Evolutionary conservation across 2,113 vertebrate species (phyloP), one percentile per base, ranked within the genome.

Genomic region (Fregata magnificens): DNA sequence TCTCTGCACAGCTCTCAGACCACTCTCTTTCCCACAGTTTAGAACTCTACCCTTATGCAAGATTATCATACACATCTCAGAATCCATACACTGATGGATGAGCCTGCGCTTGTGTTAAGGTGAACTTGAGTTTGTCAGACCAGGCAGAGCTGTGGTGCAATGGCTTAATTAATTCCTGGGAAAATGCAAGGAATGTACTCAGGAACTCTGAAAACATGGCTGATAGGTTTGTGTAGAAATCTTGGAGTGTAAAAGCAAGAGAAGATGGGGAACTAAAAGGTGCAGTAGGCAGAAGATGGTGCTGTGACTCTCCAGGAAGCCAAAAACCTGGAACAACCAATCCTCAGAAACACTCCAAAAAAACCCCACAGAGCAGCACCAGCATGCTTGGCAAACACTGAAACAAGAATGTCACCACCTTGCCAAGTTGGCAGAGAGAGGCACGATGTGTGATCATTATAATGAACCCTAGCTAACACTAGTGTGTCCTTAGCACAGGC

Each of bases 1-100:
- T 45, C 44, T 52, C 79, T 45, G 38, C 32, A 21, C 36, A 32
- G 44, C 52, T 25, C 50, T 13, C 61, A 83, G 50, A 17, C 4
- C 1, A 1, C 4, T 56, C 24, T 36, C 16, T 3, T 32, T 10
- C 29, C 42, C 7, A 10, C 13, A 3, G 0, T 31, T 31, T 7
- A 28, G 70, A 34, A 16, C 11, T 7, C 45, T 82, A 28, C 21
- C 21, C 10, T 59, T 13, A 1, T 13, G 12, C 18, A 13, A 34
- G 10, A 2, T 13, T 18, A 18, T 9, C 34, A 25, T 25, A 21
- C 38, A 21, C 26, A n/a, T 3, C 59, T 56, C 91, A 16, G 67
- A 16, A 49, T 9, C 40, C 22, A 2, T 11, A 16, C 38, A 7
- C 69, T 29, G 69, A 10, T 10, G 53, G 74, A 53, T 50, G 45